Evolutionary conservation across 2,113 vertebrate species (phyloP).

Genomic region (Alectura lathami): DNA sequence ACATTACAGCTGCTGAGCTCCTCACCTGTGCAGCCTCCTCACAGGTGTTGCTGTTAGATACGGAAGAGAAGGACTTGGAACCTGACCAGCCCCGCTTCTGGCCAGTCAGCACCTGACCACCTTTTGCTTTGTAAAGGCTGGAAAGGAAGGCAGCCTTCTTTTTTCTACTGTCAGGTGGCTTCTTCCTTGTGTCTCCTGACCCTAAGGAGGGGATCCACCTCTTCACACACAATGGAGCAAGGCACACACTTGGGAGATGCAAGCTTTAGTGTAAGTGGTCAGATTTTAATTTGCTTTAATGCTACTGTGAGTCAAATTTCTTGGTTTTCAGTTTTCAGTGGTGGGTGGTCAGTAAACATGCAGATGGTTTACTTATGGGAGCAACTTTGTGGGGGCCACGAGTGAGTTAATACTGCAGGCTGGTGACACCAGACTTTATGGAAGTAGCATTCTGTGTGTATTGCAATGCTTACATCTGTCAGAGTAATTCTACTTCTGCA

Average conservation of each 20-base stretch:
- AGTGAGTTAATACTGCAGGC: background rate
- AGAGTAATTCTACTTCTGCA: background rate
- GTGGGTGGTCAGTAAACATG: background rate
- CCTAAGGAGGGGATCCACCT: no score
- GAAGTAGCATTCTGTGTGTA: accelerated
- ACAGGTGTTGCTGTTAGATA: accelerated
- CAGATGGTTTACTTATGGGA: background rate
- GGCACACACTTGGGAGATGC: accelerated
- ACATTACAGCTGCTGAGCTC: accelerated
- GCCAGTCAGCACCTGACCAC: background rate
- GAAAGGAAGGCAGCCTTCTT: accelerated
- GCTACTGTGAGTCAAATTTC: background rate
- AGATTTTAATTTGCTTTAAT: background rate
- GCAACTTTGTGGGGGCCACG: background rate
- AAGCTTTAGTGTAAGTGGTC: background rate
- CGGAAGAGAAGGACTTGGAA: background rate
- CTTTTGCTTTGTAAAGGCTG: background rate
- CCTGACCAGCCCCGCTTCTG: background rate
- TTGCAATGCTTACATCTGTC: background rate
- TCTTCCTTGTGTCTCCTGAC: background rate
- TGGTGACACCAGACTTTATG: background rate
- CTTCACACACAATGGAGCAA: background rate
- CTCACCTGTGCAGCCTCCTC: background rate
- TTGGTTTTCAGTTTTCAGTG: background rate
- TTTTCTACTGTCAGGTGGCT: accelerated